Evolutionary conservation across 2,888 invertebrate species (phyloP).

Genomic region (Metalampra italica): DNA sequence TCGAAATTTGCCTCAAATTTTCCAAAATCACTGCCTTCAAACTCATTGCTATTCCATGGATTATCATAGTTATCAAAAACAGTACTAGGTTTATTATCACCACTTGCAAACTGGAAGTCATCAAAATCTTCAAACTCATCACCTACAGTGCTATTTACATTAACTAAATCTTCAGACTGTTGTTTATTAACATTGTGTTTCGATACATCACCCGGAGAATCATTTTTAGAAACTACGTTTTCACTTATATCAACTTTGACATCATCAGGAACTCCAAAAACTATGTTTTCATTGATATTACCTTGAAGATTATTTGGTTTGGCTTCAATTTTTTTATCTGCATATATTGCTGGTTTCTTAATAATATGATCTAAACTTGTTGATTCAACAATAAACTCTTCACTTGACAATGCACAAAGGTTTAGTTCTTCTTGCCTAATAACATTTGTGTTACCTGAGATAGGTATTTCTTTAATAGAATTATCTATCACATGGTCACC

Average conservation of each 20-base stretch:
- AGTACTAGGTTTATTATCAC: conserved; percentile 25
- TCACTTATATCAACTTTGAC: neutral
- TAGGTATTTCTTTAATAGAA: conserved; percentile 1
- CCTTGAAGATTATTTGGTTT: conserved; percentile 8
- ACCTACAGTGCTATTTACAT: conserved; percentile 14
- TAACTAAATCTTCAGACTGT: neutral
- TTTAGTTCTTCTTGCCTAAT: conserved; percentile 4
- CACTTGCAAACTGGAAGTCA: conserved; percentile 64
- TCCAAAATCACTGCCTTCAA: conserved; percentile 42
- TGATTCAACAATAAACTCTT: neutral
- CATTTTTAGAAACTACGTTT: neutral
- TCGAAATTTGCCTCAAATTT: conserved; percentile 62
- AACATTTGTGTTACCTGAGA: conserved; percentile 2
- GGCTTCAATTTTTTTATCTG: conserved; percentile 19
- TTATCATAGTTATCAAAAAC: conserved; percentile 41
- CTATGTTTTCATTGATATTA: too few species aligned
- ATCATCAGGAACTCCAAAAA: neutral
- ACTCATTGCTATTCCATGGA: conserved; percentile 53
- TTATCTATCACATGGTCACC: neutral
- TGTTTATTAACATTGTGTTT: neutral
- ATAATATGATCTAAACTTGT: conserved; percentile 6
- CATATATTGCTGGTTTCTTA: conserved; percentile 5
- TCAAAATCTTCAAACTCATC: conserved; percentile 77
- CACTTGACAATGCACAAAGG: conserved; percentile 1
- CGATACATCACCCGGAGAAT: neutral